Conservation (phyloP, 2,888 invertebrate genomes). For the Nomada goodeniana region DNA sequence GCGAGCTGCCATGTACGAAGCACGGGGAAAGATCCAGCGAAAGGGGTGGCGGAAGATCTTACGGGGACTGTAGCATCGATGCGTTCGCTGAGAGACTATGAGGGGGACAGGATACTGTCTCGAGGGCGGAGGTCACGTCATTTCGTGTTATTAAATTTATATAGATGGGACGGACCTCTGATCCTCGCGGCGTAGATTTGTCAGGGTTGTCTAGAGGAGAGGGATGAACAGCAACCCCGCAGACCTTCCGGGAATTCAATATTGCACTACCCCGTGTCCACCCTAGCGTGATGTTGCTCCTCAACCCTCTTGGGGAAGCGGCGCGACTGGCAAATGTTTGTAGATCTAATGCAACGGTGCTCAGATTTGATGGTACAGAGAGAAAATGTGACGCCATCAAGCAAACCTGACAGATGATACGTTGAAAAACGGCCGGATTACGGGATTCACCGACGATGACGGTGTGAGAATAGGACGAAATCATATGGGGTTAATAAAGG, state of each 20-base stretch:
- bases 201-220: constrained; percentile 50
- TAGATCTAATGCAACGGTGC: constrained; percentile 73
- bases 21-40: neutral
- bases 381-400: constrained; percentile 44
- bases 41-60: constrained; percentile 40
- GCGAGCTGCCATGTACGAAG: constrained; percentile 35
- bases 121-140: constrained; percentile 71
- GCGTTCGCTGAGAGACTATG: constrained; percentile 36
- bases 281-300: constrained; percentile 47
- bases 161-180: constrained; percentile 71
- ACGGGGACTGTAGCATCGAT: constrained; percentile 69
- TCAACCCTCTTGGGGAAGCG: constrained; percentile 52
- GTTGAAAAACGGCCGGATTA: constrained; percentile 44
- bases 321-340: constrained; percentile 73
- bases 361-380: constrained; percentile 68
- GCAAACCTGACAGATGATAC: constrained; percentile 44
- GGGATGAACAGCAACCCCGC: constrained; percentile 54
- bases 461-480: neutral
- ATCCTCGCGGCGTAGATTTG: constrained; percentile 73
- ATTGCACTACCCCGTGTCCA: constrained; percentile 72
- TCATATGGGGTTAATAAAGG: constrained; percentile 10
- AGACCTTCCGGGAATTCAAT: constrained; percentile 73
- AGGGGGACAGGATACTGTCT: constrained; percentile 40
- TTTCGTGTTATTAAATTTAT: constrained; percentile 79
- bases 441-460: neutral